Evolutionary conservation across 2,888 invertebrate species (phyloP).

Genomic region (Entomobrya proxima): DNA sequence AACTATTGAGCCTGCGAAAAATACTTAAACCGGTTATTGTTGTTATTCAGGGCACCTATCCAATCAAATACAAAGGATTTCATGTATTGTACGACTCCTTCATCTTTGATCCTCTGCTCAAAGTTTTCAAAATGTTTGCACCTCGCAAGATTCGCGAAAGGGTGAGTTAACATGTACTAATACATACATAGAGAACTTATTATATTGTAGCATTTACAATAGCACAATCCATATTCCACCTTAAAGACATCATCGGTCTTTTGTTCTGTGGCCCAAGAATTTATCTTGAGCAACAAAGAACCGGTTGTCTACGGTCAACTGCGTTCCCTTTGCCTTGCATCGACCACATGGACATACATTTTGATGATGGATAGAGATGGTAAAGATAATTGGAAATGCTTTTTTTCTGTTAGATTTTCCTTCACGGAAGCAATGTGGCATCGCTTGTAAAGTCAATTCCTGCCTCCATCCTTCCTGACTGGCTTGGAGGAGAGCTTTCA

Average conservation of each 20-base stretch:
- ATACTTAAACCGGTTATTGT: conserved; percentile 47
- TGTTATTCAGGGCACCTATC: conserved; percentile 55
- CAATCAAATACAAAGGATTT: conserved; percentile 61
- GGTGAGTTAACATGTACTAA: conserved; percentile 23
- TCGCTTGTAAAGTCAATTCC: conserved; percentile 38
- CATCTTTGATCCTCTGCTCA: conserved; percentile 57
- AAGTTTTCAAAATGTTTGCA: conserved; percentile 61
- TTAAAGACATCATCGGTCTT: too few relatives aligned
- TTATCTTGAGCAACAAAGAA: too few relatives aligned
- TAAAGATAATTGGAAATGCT: neutral
- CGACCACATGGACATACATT: neutral
- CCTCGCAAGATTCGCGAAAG: conserved; percentile 62
- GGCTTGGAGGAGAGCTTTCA: conserved; percentile 41
- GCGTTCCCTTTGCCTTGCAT: neutral
- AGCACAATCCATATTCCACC: neutral
- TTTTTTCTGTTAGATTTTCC: conserved; percentile 44
- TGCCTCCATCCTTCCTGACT: conserved; percentile 48
- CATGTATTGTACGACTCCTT: conserved; percentile 63
- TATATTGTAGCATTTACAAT: too few relatives aligned
- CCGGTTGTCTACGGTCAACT: neutral
- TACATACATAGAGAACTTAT: neutral
- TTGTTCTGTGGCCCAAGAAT: too few relatives aligned
- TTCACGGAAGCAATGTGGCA: conserved; percentile 39
- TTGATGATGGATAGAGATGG: neutral
- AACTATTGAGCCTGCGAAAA: neutral